phyloP scores from a whole-genome alignment of 37 sponge, comb jelly and placozoan genomes.

The Mnemiopsis leidyi region DNA sequence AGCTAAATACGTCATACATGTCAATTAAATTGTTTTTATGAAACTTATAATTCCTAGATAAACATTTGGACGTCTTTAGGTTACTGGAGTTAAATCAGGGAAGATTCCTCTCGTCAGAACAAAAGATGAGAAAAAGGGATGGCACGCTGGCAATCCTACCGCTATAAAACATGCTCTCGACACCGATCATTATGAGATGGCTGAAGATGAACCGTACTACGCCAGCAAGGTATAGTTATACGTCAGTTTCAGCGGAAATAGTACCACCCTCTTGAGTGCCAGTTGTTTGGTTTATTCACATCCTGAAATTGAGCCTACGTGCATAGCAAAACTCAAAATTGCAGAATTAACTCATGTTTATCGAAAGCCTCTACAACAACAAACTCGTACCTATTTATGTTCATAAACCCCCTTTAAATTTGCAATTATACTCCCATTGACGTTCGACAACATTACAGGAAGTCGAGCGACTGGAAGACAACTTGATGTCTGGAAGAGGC shows the following conservation, averaged over 20 bases:
- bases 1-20: no score
- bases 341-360: no score
- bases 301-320: not conserved
- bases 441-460: not conserved
- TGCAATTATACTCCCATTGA: not conserved
- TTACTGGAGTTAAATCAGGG: constrained; percentile 32
- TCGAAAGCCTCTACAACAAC: no score
- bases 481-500: not conserved
- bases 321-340: no score
- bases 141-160: constrained; percentile 16
- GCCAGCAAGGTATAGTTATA: constrained; percentile 22
- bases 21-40: no score
- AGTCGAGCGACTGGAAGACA: constrained; percentile 11
- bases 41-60: not conserved
- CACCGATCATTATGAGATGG: constrained; percentile 11
- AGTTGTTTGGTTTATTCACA: no score
- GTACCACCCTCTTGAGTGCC: no score
- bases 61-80: not conserved
- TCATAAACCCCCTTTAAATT: not conserved
- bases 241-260: no score
- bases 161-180: constrained; percentile 50
- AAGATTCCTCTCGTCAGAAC: constrained; percentile 21
- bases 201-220: constrained; percentile 37
- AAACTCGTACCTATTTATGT: no score
- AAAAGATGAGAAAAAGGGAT: not conserved